Conservation (phyloP, 2,888 invertebrate species). For the Hirtodrosophila duncani region DNA sequence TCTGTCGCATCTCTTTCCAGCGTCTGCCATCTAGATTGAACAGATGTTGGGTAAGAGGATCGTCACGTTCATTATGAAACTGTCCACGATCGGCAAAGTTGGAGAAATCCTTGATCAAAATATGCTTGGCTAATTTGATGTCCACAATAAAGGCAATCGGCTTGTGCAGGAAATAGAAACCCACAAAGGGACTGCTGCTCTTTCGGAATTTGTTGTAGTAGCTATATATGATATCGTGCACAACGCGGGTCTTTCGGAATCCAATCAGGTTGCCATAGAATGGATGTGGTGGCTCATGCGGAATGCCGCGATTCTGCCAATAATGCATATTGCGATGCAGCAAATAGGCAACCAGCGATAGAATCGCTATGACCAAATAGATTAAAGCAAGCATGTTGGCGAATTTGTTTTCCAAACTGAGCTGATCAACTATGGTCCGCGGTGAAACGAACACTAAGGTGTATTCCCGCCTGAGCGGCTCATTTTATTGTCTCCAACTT, state of each 20-base stretch:
- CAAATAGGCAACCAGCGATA: conserved; percentile 31
- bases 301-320: conserved; percentile 40
- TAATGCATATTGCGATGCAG: conserved; percentile 33
- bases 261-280: conserved; percentile 42
- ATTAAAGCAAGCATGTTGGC: conserved; percentile 32
- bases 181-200: conserved; percentile 47
- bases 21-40: conserved; percentile 73
- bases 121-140: conserved; percentile 46
- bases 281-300: conserved; percentile 41
- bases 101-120: conserved; percentile 61
- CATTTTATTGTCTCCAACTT: no score
- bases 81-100: conserved; percentile 76
- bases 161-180: conserved; percentile 50
- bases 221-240: conserved; percentile 27
- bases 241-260: conserved; percentile 28
- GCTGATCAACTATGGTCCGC: no score
- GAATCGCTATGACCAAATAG: conserved; percentile 30
- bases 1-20: conserved; percentile 78
- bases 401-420: no score
- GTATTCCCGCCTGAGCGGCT: no score
- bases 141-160: conserved; percentile 51
- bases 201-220: conserved; percentile 48
- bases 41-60: conserved; percentile 75
- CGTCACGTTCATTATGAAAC: conserved; percentile 69
- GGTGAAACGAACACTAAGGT: no score